A percentile compares a stretch with the other conserved stretches of the same genome.
Evolutionary conservation across 2,888 invertebrate genomes (phyloP).

Genomic region (Zygothrica quintamaculata): DNA sequence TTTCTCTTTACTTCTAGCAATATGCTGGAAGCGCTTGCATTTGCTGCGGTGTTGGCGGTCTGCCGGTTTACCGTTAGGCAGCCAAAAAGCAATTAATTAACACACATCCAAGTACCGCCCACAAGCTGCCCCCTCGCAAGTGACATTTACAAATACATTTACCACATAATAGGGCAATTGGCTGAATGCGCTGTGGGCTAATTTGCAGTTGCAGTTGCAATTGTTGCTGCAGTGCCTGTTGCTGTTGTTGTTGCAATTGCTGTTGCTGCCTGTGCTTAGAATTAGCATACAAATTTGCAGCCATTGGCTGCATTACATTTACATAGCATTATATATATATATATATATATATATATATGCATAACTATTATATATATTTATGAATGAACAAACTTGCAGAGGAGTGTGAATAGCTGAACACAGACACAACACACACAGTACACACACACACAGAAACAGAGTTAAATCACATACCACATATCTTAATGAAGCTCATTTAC

Average conservation of each 20-base stretch:
- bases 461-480: too few relatives aligned
- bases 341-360: conserved; percentile 65
- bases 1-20: too few relatives aligned
- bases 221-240: conserved; percentile 27
- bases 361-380: too few relatives aligned
- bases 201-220: conserved; percentile 48
- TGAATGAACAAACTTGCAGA: conserved; percentile 62
- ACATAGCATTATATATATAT: too few relatives aligned
- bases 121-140: conserved; percentile 25
- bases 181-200: conserved; percentile 47
- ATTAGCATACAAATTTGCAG: conserved; percentile 73
- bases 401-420: conserved; percentile 28
- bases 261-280: conserved; percentile 12
- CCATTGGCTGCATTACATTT: conserved; percentile 47
- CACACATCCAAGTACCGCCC: conserved; percentile 49
- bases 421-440: conserved; percentile 7
- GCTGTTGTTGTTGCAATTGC: conserved; percentile 33
- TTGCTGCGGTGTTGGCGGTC: conserved; percentile 47
- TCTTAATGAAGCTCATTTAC: conserved; percentile 33
- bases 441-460: conserved; percentile 4
- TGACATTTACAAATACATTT: conserved; percentile 61
- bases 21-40: too few relatives aligned
- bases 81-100: conserved; percentile 69
- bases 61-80: conserved; percentile 29
- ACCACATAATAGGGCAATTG: conserved; percentile 42